Evolutionary conservation across 2,888 invertebrate genomes (phyloP), one percentile per base, ranked within the genome.

Genomic region (Caenorhabditis sp.): DNA sequence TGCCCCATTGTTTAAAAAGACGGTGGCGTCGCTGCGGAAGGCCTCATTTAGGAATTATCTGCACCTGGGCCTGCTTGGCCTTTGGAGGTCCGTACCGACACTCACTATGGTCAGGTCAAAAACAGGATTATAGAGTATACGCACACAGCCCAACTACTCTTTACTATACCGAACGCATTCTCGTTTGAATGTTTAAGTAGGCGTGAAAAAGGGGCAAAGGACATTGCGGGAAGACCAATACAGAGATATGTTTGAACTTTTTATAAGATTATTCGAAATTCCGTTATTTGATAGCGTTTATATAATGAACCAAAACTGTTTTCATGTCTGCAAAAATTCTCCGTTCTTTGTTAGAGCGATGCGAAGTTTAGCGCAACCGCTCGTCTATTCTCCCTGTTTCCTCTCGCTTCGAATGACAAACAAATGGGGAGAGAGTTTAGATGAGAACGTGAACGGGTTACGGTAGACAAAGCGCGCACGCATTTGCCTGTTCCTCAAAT

Each of bases 351-450:
- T 35, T 28, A 18, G 28, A 44, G 26, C 61, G 61, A 61, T 61
- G 44, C 15, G 13, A 40, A 44, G 47, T 61, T 60, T 61, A 6
- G 53, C 20, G 53, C 4, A 2, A 26, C 37, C 53, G 53, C 44
- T n/a, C n/a, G n/a, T n/a, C n/a, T n/a, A n/a, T n/a, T n/a, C 11
- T 47, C 69, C 47, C 55, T 32, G 47, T 64, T 55, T 72, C 61
- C 60, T 22, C 35, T 62, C 44, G 72, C 64, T 60, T 67, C 61
- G 51, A 67, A 61, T 67, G 76, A 67, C 76, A 76, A 76, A 76
- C 76, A 76, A 76, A 71, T 28, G 62, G 15, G n/a, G n/a, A 40
- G 37, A 26, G 47, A 28, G 50, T 50, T 11, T n/a, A 24, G 32
- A 11, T 24, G 62, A 71, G 37, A 32, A 47, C 40, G 26, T 15